Evolutionary conservation across 1,140 invertebrate genomes (phyloP), one percentile per base, ranked within the genome.

Genomic region (Zaprionus gabonicus): DNA sequence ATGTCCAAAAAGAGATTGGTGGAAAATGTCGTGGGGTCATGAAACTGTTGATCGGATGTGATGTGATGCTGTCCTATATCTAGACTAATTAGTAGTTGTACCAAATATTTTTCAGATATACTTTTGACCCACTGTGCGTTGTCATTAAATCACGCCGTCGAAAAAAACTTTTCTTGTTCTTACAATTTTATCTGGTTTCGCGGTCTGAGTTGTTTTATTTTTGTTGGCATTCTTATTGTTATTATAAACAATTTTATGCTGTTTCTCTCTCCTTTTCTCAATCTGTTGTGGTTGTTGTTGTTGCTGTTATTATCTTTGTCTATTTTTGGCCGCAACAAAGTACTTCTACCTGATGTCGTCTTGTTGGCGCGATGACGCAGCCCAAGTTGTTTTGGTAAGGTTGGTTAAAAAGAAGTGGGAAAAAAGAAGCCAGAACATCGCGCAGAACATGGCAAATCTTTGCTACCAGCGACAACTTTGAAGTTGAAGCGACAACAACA

Each of bases 71-170:
- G 10, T 51, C 17, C 17, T 51, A 25, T 28, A 51, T 41, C 55
- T 72, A 25, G 49, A 41, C 56, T 73, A 65, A 58, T 76, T 71
- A 55, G 49, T 64, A 57, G 23, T 51, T 46, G 66, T 27, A n/a
- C 25, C 4, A 17, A 27, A 46, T 41, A 31, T 63, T 15, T 68
- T 20, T 1, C 38, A 63, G 55, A 25, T 70, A 25, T 70, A 66
- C 12, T 56, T 41, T 78, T 78, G 70, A 78, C 71, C 71, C 75
- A 78, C 71, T 78, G 76, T 78, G 70, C 20, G 34, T 44, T 57
- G 51, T 67, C 41, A 38, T 46, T 72, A 67, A 66, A 72, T 66
- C 46, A 60, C 3, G 58, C 2, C 41, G 41, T 17, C 1, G 23
- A 23, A 17, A 46, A 44, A 69, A 74, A 27, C 25, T 56, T 31